These are phyloP conservation scores for Lanistes nyassanus DNA, from an alignment of 1,140 invertebrate genomes.

Conservation along the genomic window DNA sequence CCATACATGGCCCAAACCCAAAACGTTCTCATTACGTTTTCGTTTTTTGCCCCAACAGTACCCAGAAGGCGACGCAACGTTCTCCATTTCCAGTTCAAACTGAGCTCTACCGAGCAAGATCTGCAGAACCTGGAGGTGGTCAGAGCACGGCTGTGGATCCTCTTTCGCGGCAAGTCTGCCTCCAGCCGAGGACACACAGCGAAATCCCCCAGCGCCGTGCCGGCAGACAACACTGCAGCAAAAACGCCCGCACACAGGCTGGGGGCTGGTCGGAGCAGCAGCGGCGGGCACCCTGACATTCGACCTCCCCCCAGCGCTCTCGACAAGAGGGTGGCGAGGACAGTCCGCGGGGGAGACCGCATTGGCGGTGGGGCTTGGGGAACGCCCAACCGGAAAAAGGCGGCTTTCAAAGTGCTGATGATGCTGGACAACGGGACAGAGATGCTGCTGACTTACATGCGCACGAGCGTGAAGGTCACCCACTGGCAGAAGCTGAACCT, in stretches of 20 bases:
- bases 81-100: conserved; percentile 30
- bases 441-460: conserved; percentile 25
- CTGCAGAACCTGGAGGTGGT: conserved; percentile 25
- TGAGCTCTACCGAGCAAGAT: conserved; percentile 8
- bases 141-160: conserved; percentile 29
- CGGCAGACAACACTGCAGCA: neutral
- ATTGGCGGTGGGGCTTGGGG: neutral
- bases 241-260: neutral
- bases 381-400: neutral
- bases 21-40: neutral
- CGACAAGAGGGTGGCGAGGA: neutral
- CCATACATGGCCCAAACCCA: neutral
- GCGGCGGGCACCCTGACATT: neutral
- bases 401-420: conserved; percentile 23
- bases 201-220: neutral
- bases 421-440: conserved; percentile 15
- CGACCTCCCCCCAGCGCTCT: no score
- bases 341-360: neutral
- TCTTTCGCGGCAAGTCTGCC: neutral
- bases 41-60: neutral
- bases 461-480: conserved; percentile 30
- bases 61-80: conserved; percentile 4
- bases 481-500: conserved; percentile 32
- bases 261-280: neutral
- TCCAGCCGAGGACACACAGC: neutral